Evolutionary conservation across 2,888 invertebrate genomes (phyloP), one percentile per base, ranked within the genome.

Genomic region (Cabera pusaria): DNA sequence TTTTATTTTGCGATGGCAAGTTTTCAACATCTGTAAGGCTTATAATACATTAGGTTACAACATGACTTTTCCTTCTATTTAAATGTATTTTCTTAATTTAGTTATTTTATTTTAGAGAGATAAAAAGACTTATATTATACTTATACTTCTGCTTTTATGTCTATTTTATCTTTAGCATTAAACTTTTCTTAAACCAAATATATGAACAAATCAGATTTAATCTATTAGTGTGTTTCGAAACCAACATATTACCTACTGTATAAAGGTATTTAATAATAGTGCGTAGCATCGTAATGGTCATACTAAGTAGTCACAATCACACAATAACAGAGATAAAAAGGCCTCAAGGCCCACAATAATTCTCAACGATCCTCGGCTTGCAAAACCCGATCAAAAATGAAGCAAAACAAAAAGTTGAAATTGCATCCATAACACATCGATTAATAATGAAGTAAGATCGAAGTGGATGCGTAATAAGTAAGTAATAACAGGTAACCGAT

Each of bases 401-500:
- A 49, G 31, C n/a, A 28, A 40, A 34, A 41, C 26, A 32, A 44
- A 57, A 60, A 49, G 55, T 35, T 24, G 45, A 62, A 66, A 61
- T 48, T 45, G 45, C 45, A 44, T 47, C 34, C 41, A 42, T 44
- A 63, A 52, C 46, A 52, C 56, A 63, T 62, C 59, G 56, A 64
- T 63, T 68, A 70, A 59, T 64, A 68, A 59, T 72, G 66, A 71
- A 73, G 75, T 71, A 75, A 75, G 67, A 75, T 64, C 49, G 59
- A 22, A 56, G 48, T 43, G 49, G 53, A 37, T 49, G 58, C 64
- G 35, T 42, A 42, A 42, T 41, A 41, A 41, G 41, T 41, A 22
- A 40, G 69, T 79, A 79, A 79, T 72, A 76, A 72, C 69, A 61
- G 59, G 72, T 73, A 72, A 77, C 67, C 46, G 54, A 54, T 51